These are phyloP conservation scores for Strix uralensis DNA, from an alignment of 2,113 vertebrate species.

Conservation along the genomic window DNA sequence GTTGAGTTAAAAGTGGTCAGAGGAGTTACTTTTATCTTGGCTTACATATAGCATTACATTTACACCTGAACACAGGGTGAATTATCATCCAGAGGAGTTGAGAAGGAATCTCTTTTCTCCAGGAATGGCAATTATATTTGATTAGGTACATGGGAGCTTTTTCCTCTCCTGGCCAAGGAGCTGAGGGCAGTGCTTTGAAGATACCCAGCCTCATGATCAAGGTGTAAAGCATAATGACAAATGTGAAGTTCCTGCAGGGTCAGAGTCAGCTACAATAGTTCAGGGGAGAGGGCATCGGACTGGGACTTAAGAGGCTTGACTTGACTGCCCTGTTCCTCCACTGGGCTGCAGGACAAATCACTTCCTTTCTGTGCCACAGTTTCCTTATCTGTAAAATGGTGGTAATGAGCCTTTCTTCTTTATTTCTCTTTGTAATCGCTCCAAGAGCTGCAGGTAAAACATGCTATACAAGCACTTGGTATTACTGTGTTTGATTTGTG, in stretches of 20 bases:
- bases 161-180: conserved; percentile 65
- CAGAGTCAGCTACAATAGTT: conserved; percentile 52
- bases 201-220: conserved; percentile 67
- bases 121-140: conserved; percentile 70
- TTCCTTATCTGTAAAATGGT: conserved; percentile 55
- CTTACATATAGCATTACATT: conserved; percentile 66
- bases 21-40: conserved; percentile 58
- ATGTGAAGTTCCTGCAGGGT: conserved; percentile 63
- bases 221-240: conserved; percentile 66
- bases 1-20: conserved; percentile 64
- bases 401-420: conserved; percentile 66
- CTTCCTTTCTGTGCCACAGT: conserved; percentile 60
- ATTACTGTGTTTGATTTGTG: conserved; percentile 52
- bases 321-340: conserved; percentile 57
- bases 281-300: conserved; percentile 65
- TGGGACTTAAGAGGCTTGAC: conserved; percentile 62
- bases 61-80: conserved; percentile 67
- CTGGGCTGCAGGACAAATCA: conserved; percentile 59
- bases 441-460: conserved; percentile 60
- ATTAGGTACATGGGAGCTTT: conserved; percentile 67
- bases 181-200: conserved; percentile 67
- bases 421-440: conserved; percentile 55
- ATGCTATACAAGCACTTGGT: conserved; percentile 16
- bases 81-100: conserved; percentile 67
- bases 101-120: conserved; percentile 69